phyloP scores from a whole-genome alignment of 2,888 invertebrate species.

The Strigamia crassipes region DNA sequence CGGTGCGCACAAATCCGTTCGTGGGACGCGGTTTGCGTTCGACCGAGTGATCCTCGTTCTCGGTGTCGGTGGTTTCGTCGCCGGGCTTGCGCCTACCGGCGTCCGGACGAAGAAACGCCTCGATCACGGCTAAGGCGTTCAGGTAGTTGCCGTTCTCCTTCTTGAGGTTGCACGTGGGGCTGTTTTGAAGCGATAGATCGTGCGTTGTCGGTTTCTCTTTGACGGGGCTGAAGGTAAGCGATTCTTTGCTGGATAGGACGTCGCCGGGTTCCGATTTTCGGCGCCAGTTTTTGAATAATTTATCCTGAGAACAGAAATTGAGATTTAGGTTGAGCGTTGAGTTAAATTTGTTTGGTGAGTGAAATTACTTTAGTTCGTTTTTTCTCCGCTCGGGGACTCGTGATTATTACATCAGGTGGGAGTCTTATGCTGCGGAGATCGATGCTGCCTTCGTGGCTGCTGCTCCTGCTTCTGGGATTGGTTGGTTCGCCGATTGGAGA shows the following conservation, averaged over 20 bases:
- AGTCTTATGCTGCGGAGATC: neutral
- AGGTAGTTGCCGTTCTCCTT: neutral
- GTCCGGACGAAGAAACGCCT: neutral
- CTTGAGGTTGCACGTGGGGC: neutral
- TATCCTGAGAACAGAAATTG: conserved; percentile 68
- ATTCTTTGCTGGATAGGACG: conserved; percentile 49
- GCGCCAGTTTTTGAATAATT: conserved; percentile 69
- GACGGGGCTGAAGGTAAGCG: conserved; percentile 4
- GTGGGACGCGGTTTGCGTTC: conserved; percentile 48
- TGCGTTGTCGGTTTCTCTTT: neutral
- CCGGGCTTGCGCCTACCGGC: neutral
- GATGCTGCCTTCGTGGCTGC: neutral
- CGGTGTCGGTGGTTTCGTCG: conserved; percentile 55
- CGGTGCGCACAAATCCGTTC: conserved; percentile 39
- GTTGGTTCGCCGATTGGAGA: neutral
- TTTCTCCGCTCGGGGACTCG: neutral
- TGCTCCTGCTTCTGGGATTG: neutral
- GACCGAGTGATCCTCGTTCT: conserved; percentile 53
- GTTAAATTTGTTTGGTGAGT: no score
- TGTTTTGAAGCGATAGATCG: neutral
- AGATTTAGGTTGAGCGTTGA: no score
- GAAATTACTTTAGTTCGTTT: conserved; percentile 34
- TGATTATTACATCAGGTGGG: neutral
- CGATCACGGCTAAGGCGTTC: conserved; percentile 7
- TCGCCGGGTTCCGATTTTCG: conserved; percentile 64